These are phyloP conservation scores for Dasyurus viverrinus DNA, from an alignment of 2,113 vertebrate genomes.

Conservation along the genomic window DNA sequence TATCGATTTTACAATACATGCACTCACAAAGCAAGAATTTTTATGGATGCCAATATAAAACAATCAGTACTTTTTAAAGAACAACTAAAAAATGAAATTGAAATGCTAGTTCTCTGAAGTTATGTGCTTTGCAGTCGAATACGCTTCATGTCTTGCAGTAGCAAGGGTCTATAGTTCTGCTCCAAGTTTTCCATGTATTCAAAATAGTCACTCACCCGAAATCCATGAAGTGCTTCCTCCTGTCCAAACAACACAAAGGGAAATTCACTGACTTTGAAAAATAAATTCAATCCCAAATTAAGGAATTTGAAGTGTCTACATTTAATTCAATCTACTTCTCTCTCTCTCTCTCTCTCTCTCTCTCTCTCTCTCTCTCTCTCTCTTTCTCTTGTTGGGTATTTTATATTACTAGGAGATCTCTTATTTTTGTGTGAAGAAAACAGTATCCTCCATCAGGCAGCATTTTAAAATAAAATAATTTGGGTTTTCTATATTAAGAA, in stretches of 20 bases:
- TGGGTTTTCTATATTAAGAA: background rate
- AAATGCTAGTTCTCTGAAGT: conserved; percentile 35
- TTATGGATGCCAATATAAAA: conserved; percentile 35
- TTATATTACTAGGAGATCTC: conserved; percentile 8
- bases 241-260: conserved; percentile 78
- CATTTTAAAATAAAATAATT: background rate
- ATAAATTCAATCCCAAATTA: conserved; percentile 40
- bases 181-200: conserved; percentile 93
- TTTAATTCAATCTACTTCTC: conserved; percentile 3
- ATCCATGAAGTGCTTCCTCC: conserved; percentile 94
- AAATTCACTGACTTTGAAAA: conserved; percentile 40
- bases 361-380: too few relatives aligned
- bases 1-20: conserved; percentile 61
- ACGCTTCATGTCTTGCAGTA: conserved; percentile 91
- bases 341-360: conserved; percentile 25
- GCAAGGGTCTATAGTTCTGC: conserved; percentile 86
- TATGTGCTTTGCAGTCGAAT: conserved; percentile 80
- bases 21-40: conserved; percentile 50
- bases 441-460: background rate
- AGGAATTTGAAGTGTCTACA: conserved; percentile 39
- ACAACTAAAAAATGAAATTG: conserved; percentile 60
- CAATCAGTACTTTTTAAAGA: conserved; percentile 55
- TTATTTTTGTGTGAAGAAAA: conserved; percentile 27
- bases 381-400: background rate
- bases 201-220: conserved; percentile 90